Evolutionary conservation across 2,888 invertebrate genomes (phyloP).

Genomic region (Liopterus haemorrhoidalis): DNA sequence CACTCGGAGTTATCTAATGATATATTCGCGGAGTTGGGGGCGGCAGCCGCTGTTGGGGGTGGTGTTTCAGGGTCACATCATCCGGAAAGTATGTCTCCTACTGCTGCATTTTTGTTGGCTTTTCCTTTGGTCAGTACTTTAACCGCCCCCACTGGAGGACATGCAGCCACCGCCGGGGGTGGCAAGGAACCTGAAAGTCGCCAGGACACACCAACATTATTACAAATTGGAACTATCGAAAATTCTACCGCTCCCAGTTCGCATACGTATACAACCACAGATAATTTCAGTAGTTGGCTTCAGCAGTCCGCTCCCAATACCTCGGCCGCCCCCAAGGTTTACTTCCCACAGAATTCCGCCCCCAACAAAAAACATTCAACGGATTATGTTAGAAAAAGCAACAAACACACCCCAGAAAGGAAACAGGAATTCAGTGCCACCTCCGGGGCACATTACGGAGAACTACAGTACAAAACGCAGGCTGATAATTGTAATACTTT

Average conservation of each 20-base stretch:
- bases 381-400: too few species aligned
- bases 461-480: too few species aligned
- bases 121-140: slow-evolving; percentile 65
- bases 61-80: slow-evolving; percentile 47
- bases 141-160: slow-evolving; percentile 51
- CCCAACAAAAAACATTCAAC: too few species aligned
- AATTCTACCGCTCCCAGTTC: too few species aligned
- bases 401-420: too few species aligned
- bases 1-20: slow-evolving; percentile 55
- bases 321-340: slow-evolving; percentile 16
- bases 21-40: slow-evolving; percentile 55
- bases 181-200: slow-evolving; percentile 41
- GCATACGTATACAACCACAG: slow-evolving; percentile 32
- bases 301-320: slow-evolving; percentile 3
- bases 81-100: slow-evolving; percentile 63
- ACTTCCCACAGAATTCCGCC: slow-evolving; percentile 12
- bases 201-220: slow-evolving; percentile 43
- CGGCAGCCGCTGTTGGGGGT: slow-evolving; percentile 41
- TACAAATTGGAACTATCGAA: slow-evolving; percentile 52
- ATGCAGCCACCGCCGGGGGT: neutral
- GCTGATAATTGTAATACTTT: slow-evolving; percentile 36
- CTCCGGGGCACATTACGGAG: too few species aligned
- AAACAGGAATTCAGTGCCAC: too few species aligned
- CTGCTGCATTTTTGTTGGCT: slow-evolving; percentile 69
- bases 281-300: slow-evolving; percentile 16